Conservation (phyloP, 2,888 invertebrate species). For the Tetragnatha montana region DNA sequence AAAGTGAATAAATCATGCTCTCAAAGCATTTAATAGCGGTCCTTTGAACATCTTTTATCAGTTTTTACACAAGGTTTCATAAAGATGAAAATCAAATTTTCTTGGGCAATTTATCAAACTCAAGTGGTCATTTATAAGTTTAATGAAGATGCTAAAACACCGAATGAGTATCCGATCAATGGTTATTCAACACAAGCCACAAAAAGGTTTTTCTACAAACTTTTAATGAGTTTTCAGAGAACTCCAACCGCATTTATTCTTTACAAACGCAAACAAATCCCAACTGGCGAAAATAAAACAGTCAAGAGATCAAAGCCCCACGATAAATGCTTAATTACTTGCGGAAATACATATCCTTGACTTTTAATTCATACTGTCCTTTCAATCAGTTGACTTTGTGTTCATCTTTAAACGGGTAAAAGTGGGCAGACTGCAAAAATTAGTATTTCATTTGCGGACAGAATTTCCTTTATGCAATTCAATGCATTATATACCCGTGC, state of each 20-base stretch:
- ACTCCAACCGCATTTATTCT: not conserved
- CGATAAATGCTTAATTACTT: not conserved
- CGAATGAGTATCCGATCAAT: not conserved
- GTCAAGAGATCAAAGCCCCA: not conserved
- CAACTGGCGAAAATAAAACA: not conserved
- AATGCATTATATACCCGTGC: not conserved
- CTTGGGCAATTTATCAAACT: not conserved
- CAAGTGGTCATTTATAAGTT: not conserved
- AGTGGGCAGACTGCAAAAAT: not conserved
- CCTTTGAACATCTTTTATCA: no score
- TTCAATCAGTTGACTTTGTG: not conserved
- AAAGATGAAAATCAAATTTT: no score
- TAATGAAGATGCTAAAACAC: not conserved
- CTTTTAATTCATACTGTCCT: conserved; percentile 1
- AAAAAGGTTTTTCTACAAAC: not conserved
- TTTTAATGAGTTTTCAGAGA: not conserved
- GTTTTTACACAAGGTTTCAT: no score
- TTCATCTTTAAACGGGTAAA: not conserved
- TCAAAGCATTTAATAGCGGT: no score
- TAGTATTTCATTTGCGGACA: not conserved
- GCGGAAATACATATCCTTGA: not conserved
- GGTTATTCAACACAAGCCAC: not conserved
- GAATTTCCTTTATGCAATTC: not conserved
- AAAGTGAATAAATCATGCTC: no score
- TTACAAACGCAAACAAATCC: not conserved